Evolutionary conservation across 2,888 invertebrate species (phyloP).

Genomic region (Ophion slaviceki): DNA sequence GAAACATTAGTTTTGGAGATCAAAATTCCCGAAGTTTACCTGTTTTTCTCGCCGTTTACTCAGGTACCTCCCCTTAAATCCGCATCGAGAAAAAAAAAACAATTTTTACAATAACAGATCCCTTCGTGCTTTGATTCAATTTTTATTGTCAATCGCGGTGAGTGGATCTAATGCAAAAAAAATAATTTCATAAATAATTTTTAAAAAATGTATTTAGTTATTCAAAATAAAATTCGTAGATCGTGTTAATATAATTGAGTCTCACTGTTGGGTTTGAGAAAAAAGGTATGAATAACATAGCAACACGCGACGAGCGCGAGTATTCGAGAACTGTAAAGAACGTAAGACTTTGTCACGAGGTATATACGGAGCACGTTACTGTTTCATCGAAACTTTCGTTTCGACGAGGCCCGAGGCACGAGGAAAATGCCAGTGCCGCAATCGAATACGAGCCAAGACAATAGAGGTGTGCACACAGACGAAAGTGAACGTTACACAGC

Average conservation of each 20-base stretch:
- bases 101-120: too few relatives aligned
- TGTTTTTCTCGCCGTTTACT: too few relatives aligned
- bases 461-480: slow-evolving; percentile 20
- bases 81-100: too few relatives aligned
- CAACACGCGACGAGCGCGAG: background rate
- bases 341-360: slow-evolving; percentile 13
- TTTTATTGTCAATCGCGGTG: too few relatives aligned
- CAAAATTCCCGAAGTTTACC: too few relatives aligned
- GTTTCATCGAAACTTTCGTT: slow-evolving; percentile 65
- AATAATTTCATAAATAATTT: too few relatives aligned
- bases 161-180: too few relatives aligned
- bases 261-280: background rate
- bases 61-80: too few relatives aligned
- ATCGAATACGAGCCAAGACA: slow-evolving; percentile 13
- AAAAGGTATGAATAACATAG: background rate
- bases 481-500: slow-evolving; percentile 53
- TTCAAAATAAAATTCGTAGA: too few relatives aligned
- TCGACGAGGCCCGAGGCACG: slow-evolving; percentile 22
- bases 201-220: too few relatives aligned
- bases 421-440: slow-evolving; percentile 36
- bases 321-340: background rate
- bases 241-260: background rate
- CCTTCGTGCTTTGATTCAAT: too few relatives aligned
- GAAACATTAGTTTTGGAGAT: too few relatives aligned
- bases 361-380: slow-evolving; percentile 42